Evolutionary conservation across 2,113 vertebrate genomes (phyloP), one percentile per base, ranked within the genome.

Genomic region (Chionomys nivalis): DNA sequence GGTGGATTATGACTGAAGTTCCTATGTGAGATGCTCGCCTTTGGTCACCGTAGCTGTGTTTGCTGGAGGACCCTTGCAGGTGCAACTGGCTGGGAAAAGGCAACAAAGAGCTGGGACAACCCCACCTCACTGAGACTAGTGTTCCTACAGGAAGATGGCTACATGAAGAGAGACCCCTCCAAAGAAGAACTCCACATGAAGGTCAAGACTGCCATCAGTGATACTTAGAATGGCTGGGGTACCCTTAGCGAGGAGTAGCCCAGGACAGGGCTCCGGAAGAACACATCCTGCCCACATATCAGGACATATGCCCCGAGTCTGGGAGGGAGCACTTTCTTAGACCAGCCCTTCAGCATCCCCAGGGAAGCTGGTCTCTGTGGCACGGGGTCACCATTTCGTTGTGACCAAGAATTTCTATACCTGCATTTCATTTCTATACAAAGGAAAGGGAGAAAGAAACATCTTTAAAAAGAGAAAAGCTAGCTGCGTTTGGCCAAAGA

Each of bases 341-440:
- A 72, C 0, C 23, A 14, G n/a, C 42, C 31, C 42, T 19, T 36
- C 19, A 0, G 17, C 21, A 16, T 7, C 52, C n/a, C 63, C 26
- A 3, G 12, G 55, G 63, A 39, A 49, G 44, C 1, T 13, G 58
- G 52, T 6, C 31, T 4, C 1, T 0, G 0, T 0, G 26, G 44
- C 7, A 14, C 1, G 2, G 31, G 77, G 21, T 26, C 4, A 9
- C 21, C 1, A 0, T 7, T 39, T 76, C 14, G 8, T 9, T 49
- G 17, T 11, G 33, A 19, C 16, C 9, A 6, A 2, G 0, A 1
- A 1, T 42, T 47, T 76, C 12, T 42, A 39, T 24, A 19, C 23
- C n/a, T 65, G 36, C 1, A 76, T 44, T 77, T 47, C 12, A 66
- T 36, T 77, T 68, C 36, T n/a, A 8, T 2, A 17, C 24, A 63